Evolutionary conservation across 2,797 vertebrate species (phyloP), one percentile per base, ranked within the genome.

Genomic region (Rhodeus uyekii): DNA sequence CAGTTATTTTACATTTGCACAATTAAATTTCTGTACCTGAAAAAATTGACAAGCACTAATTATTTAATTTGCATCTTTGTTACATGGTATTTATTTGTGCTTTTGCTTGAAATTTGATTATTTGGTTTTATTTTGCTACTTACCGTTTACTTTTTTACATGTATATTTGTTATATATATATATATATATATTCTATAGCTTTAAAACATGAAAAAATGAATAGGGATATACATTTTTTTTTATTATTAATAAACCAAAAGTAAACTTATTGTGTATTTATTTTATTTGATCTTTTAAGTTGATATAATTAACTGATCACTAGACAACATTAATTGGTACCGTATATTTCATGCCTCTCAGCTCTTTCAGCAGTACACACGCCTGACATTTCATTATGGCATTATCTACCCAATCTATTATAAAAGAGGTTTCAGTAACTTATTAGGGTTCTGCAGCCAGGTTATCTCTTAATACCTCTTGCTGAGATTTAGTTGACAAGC

Each of bases 401-500:
- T 86, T 86, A 80, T 46, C 78, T 67, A 24, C 50, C 50, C 36
- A 58, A 77, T 81, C 73, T 64, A n/a, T 71, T 80, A 67, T 63
- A 39, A 80, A 32, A 55, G 19, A 38, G 55, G 36, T 83, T 44
- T 42, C n/a, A 72, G 32, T 80, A 16, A 65, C 32, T 77, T 19
- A 53, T 65, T 58, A 64, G 29, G 29, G 63, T 80, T 34, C 39
- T 10, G 48, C 29, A 60, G 60, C n/a, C 38, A 81, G 71, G 67
- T 76, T 58, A 86, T 83, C 74, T 72, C n/a, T 69, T 44, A 67
- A 69, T 72, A 75, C 44, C 65, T 68, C 53, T 58, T 27, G 50
- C 46, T 61, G 68, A 53, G 90, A 93, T 94, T 86, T 88, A 86
- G 88, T 82, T 83, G 92, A 93, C 93, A 93, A 91, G 82, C 67